Percentiles rank a stretch among this genome's conserved stretches.
These are phyloP conservation scores for Pinctada fucata DNA, from an alignment of 2,888 invertebrate species.

Conservation along the genomic window DNA sequence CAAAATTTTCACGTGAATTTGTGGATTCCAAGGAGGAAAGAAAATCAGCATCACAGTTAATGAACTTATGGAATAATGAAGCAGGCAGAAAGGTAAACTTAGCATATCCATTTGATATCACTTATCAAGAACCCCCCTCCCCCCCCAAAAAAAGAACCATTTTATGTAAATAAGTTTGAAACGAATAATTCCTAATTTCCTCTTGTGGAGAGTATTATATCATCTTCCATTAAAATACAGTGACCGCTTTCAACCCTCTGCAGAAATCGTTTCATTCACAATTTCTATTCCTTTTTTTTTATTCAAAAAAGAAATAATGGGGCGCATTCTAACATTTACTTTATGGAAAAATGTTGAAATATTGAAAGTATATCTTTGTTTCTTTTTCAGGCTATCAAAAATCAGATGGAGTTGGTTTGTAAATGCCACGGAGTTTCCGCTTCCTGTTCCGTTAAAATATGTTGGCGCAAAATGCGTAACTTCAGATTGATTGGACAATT, in stretches of 20 bases:
- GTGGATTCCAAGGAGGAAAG: slow-evolving; percentile 89
- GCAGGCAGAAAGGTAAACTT: slow-evolving; percentile 88
- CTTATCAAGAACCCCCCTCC: background rate
- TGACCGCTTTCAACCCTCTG: too few relatives aligned
- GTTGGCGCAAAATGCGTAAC: slow-evolving; percentile 90
- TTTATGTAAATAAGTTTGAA: background rate
- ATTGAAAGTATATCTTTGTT: background rate
- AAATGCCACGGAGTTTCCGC: slow-evolving; percentile 97
- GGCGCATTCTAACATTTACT: too few relatives aligned
- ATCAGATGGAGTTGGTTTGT: slow-evolving; percentile 90
- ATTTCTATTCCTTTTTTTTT: too few relatives aligned
- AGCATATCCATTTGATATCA: too few relatives aligned
- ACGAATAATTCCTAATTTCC: background rate
- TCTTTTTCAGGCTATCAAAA: slow-evolving; percentile 77
- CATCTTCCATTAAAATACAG: background rate
- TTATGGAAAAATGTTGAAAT: too few relatives aligned
- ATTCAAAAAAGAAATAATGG: too few relatives aligned
- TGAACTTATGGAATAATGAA: slow-evolving; percentile 95
- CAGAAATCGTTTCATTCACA: too few relatives aligned
- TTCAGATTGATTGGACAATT: slow-evolving; percentile 87
- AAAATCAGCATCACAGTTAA: slow-evolving; percentile 85
- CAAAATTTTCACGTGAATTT: slow-evolving; percentile 90
- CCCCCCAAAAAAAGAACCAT: background rate
- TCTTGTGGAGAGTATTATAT: background rate
- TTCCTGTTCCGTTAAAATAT: slow-evolving; percentile 92